Conservation (phyloP, 2,797 vertebrate species). For the Chromis chromis region DNA sequence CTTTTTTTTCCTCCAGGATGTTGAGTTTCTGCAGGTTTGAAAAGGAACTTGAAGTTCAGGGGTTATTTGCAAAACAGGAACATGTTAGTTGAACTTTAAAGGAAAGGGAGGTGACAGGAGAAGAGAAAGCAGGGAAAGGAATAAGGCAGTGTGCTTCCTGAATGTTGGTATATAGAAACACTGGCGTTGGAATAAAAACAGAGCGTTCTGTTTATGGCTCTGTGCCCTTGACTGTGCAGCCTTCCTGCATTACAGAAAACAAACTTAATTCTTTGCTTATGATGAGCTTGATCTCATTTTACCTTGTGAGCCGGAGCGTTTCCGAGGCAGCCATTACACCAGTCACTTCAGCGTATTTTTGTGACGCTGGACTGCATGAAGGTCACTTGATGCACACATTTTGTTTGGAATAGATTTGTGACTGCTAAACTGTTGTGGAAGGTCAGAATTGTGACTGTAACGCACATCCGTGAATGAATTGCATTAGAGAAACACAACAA, state of each 20-base stretch:
- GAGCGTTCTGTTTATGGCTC: constrained; percentile 6
- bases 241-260: constrained; percentile 24
- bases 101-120: constrained; percentile 30
- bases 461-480: constrained; percentile 17
- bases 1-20: constrained; percentile 41
- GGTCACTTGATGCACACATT: constrained; percentile 30
- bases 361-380: constrained; percentile 22
- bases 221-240: constrained; percentile 28
- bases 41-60: constrained; percentile 59
- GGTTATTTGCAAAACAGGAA: constrained; percentile 71
- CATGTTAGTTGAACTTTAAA: constrained; percentile 51
- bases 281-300: constrained; percentile 38
- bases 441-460: constrained; percentile 10
- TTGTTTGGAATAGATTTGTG: constrained; percentile 19
- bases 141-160: constrained; percentile 42
- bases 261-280: constrained; percentile 24
- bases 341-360: constrained; percentile 1
- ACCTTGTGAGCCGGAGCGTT: constrained; percentile 16
- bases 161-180: constrained; percentile 8
- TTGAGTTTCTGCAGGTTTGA: constrained; percentile 45
- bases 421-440: constrained; percentile 3
- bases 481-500: constrained; percentile 1
- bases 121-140: constrained; percentile 14
- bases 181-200: background rate
- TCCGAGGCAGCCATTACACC: constrained; percentile 16